These are phyloP conservation scores for Teleogryllus oceanicus DNA, from an alignment of 2,888 invertebrate genomes.

Conservation along the genomic window DNA sequence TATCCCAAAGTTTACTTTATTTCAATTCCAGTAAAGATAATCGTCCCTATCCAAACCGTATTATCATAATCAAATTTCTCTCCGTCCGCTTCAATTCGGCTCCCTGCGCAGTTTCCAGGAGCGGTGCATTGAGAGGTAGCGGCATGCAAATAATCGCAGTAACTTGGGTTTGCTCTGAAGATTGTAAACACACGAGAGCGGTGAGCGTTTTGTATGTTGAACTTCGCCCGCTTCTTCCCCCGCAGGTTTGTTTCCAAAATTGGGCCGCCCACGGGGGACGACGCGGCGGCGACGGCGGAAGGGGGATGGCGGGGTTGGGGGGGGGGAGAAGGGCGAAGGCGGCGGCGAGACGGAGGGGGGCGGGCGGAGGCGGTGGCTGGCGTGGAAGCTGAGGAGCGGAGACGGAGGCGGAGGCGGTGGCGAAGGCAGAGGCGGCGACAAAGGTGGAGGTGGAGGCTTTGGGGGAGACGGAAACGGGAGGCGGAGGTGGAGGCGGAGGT, in stretches of 20 bases:
- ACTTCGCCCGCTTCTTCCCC: conserved; percentile 18
- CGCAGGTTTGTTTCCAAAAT: not conserved
- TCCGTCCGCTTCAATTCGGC: not conserved
- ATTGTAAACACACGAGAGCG: not conserved
- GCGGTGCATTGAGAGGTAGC: conserved; percentile 1
- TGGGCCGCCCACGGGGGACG: not conserved
- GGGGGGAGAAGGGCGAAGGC: too few species aligned
- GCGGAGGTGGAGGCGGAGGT: not conserved
- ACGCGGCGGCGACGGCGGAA: not conserved
- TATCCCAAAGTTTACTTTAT: not conserved
- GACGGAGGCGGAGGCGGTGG: not conserved
- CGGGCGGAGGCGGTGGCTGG: too few species aligned
- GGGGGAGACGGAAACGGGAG: not conserved
- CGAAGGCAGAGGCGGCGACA: not conserved
- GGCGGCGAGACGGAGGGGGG: too few species aligned
- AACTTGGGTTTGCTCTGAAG: conserved; percentile 6
- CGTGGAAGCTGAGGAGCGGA: too few species aligned
- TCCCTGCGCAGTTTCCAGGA: not conserved
- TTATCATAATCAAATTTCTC: conserved; percentile 2
- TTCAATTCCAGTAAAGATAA: not conserved
- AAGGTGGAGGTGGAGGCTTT: not conserved
- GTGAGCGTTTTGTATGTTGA: not conserved
- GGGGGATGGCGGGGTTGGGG: too few species aligned
- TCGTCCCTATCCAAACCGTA: not conserved
- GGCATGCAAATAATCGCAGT: conserved; percentile 18